phyloP scores from a whole-genome alignment of 2,113 vertebrate genomes.

The Sinocyclocheilus rhinocerous region DNA sequence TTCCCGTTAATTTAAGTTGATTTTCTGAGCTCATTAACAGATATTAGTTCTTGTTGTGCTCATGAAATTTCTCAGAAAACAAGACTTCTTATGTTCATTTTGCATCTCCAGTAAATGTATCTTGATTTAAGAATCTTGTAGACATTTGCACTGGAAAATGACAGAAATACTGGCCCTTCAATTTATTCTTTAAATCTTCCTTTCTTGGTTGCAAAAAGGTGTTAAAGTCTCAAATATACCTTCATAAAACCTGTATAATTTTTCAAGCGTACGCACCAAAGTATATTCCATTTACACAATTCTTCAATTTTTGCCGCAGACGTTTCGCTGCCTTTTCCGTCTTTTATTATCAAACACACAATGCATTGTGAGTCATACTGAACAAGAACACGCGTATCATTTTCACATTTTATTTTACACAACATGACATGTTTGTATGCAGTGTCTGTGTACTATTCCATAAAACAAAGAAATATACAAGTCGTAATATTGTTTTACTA shows the following conservation, averaged over 20 bases:
- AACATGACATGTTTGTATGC: conserved; percentile 73
- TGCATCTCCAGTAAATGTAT: no score
- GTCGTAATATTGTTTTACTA: conserved; percentile 47
- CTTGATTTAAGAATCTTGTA: no score
- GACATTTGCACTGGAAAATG: not conserved
- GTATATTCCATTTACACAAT: not conserved
- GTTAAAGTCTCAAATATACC: not conserved
- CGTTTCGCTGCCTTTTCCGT: not conserved
- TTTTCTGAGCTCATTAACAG: no score
- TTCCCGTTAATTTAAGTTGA: no score
- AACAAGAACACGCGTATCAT: conserved; percentile 71
- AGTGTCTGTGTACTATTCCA: conserved; percentile 78
- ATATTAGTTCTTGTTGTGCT: no score
- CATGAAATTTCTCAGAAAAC: no score
- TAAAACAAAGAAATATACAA: conserved; percentile 81
- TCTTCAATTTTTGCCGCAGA: not conserved
- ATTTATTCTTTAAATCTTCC: not conserved
- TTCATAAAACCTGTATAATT: not conserved
- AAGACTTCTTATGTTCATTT: not conserved
- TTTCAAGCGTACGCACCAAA: not conserved
- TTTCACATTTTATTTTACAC: conserved; percentile 85
- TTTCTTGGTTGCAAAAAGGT: not conserved
- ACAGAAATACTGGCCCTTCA: not conserved
- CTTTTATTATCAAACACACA: not conserved
- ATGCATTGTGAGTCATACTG: not conserved